Base-by-base conservation (phyloP, 1,140 invertebrate genomes). In the Zaprionus kolodkinae region DNA sequence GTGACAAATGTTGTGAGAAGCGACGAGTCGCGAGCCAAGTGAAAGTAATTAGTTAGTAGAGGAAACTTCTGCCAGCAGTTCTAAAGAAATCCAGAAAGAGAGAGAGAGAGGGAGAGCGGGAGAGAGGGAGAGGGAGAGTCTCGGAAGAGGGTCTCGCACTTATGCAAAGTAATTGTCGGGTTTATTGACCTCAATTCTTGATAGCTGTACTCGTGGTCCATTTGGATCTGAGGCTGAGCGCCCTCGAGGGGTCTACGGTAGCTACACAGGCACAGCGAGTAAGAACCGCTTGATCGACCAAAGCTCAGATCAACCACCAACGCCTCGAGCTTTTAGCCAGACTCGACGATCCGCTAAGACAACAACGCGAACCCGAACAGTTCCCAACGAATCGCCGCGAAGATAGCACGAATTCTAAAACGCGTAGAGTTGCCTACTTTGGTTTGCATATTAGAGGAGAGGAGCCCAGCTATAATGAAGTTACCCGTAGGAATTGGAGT, bases 341-440 rank as follows among this genome's bases (percentile, higher is more conserved):
- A 71, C 67, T 64, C 21, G 0, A 52, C 55, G 54, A 63, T 52
- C 27, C 36, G 59, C 40, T 7, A 25, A 63, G 66, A 74, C 66
- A 40, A 17, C 60, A 61, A 43, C 13, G 7, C 21, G 38, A 59
- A 43, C 4, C 21, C 69, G 67, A 79, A 30, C 84, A 87, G 84
- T 87, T 88, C 40, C 55, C 38, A 57, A 75, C 77, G 73, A 88
- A 64, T 38, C 84, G 80, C 71, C 77, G 84, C 64, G 57, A 38
- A 60, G 63, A 67, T 38, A 81, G 68, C 82, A 78, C 72, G 40
- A 56, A 13, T 55, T 52, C 38, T 45, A 13, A 69, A 17, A 12
- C 54, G n/a, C 6, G 25, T 35, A 63, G 15, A 38, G n/a, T 13
- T 15, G 25, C 33, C 57, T 17, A 35, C 56, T 21, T 38, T 57